Conservation (phyloP, 2,113 vertebrate species). For the Pogonocichla stellata region DNA sequence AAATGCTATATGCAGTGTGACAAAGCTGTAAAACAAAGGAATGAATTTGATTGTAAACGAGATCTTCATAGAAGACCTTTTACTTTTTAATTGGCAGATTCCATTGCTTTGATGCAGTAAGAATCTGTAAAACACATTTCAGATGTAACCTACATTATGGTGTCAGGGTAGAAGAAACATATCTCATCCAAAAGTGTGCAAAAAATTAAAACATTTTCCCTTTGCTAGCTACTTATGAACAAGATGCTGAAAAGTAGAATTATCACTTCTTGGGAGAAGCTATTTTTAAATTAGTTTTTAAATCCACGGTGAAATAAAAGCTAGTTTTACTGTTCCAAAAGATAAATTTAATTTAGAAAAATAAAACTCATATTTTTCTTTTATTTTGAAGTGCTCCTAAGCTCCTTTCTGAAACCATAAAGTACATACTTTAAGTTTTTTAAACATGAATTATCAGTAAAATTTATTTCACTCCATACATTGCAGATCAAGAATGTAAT, state of each 20-base stretch:
- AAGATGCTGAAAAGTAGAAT: conserved; percentile 26
- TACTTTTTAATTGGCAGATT: neutral
- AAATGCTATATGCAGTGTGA: neutral
- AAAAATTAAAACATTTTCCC: neutral
- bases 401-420: neutral
- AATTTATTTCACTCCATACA: neutral
- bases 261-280: neutral
- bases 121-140: conserved; percentile 9
- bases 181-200: neutral
- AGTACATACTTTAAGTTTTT: neutral
- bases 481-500: neutral
- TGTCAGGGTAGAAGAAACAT: neutral
- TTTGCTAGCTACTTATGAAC: neutral
- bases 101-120: neutral
- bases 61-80: neutral
- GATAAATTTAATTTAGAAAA: neutral
- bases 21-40: conserved; percentile 15
- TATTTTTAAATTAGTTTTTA: neutral
- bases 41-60: neutral
- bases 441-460: neutral
- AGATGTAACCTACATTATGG: neutral
- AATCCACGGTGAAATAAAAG: neutral
- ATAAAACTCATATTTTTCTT: neutral
- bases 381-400: neutral
- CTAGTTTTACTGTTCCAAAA: neutral